Percentiles rank a stretch among this genome's conserved stretches.
Conservation (phyloP, 2,113 vertebrate species). For the Leptodactylus fuscus region DNA sequence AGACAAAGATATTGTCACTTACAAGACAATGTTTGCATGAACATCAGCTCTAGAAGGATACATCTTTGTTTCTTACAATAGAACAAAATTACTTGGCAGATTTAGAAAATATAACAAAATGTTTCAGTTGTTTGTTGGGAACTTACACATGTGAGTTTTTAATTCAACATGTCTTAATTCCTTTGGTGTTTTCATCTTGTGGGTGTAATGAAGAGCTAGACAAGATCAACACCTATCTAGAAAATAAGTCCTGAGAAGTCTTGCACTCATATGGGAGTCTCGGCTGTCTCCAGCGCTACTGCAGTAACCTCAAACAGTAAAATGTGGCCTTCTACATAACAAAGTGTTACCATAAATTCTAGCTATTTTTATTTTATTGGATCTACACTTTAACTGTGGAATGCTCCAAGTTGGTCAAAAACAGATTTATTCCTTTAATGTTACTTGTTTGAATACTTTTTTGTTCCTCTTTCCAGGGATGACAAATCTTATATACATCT, state of each 20-base stretch:
- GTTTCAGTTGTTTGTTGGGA: conserved; percentile 33
- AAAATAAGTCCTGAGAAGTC: not conserved
- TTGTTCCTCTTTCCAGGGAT: not conserved
- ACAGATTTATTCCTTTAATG: not conserved
- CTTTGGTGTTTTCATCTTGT: not conserved
- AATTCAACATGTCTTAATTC: conserved; percentile 25
- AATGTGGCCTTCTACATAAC: not conserved
- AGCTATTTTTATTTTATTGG: not conserved
- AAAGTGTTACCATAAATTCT: not conserved
- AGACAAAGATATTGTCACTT: not conserved
- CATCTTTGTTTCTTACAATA: not conserved
- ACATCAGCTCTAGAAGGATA: not conserved
- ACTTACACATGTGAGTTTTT: conserved; percentile 8
- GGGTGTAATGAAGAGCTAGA: conserved; percentile 1
- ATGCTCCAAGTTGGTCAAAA: not conserved
- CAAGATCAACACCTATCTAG: not conserved
- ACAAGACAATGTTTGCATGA: not conserved
- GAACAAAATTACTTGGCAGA: conserved; percentile 1
- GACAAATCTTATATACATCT: not conserved
- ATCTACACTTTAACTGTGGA: not conserved
- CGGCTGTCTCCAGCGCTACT: not conserved
- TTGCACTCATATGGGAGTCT: not conserved
- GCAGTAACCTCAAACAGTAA: not conserved
- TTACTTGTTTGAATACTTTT: not conserved
- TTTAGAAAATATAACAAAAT: conserved; percentile 12